Evolutionary conservation across 1,140 invertebrate species (phyloP), one percentile per base, ranked within the genome.

Genomic region (Drosophila albomicans): DNA sequence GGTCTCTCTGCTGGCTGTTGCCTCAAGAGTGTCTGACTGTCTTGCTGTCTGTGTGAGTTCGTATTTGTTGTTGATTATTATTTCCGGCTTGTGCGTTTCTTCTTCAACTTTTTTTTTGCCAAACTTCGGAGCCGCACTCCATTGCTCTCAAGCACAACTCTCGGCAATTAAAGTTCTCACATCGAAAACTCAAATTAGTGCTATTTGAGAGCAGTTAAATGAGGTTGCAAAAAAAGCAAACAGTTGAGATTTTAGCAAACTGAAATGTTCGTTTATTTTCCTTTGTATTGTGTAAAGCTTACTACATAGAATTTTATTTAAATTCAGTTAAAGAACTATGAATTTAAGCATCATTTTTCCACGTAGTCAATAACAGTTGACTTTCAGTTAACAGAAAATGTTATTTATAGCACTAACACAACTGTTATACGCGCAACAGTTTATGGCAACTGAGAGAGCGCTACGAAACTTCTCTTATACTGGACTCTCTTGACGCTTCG

Each of bases 31-130:
- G 58, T 63, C 56, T 75, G 52, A 25, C 20, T 25, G 20, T 25
- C 20, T 25, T 3, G 4, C 3, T 1, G 35, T 3, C 35, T 52
- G 68, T 20, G 51, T 41, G 69, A 82, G 78, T 82, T 82, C 45
- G 72, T 87, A 81, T 88, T 87, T 87, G 82, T 88, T 79, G 82
- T 74, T 87, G 82, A 86, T 86, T 87, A 87, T 87, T 87, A 87
- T 88, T 87, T 87, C 77, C 82, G 82, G 81, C 65, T 78, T 78
- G 74, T 85, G 81, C 64, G 78, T 71, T 87, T 61, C 68, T 77
- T 62, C 77, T 78, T 77, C 68, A 84, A 80, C 52, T 82, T 82
- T 79, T 79, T 15, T 25, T 25, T 72, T 45, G 46, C 59, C 41
- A 45, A 72, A 58, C 59, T 56, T 43, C 7, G 35, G 41, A n/a